Evolutionary conservation across 2,888 invertebrate species (phyloP), one percentile per base, ranked within the genome.

Genomic region (Callyntrura guangdongensis): DNA sequence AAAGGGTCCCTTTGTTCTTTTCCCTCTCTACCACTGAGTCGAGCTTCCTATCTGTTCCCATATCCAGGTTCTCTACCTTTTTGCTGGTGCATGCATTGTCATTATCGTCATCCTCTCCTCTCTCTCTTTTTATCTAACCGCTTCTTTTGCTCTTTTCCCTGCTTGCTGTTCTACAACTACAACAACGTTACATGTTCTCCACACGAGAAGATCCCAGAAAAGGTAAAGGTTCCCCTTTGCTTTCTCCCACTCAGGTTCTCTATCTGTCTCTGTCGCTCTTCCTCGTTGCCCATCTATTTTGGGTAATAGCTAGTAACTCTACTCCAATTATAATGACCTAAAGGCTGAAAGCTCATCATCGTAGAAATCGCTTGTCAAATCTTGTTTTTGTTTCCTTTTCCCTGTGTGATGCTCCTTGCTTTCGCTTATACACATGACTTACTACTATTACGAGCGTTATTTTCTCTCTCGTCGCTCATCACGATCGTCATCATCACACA

Each of bases 281-380:
- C n/a, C 59, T 74, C 12, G 9, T n/a, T 47, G 22, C n/a, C 49
- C 49, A 77, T 79, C 56, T 79, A 79, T 79, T 79, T 79, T 25
- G 17, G 56, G 56, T 59, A 79, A 79, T 79, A 59, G 59, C 56
- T 79, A 79, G 79, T 79, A 79, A 79, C 79, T 59, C 79, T 79
- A 59, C 56, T 79, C 59, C 79, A 79, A 79, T 79, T 79, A 79
- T 79, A 79, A 88, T 88, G 88, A 88, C 88, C 88, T 88, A 53
- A 79, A 81, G 87, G 87, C 79, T 81, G 27, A 53, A 85, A 86
- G 82, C 88, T 79, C 56, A 56, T 79, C 79, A 56, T 79, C 36
- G 64, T 88, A 59, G 53, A 81, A 88, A 81, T 88, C 82, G 88
- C 64, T 88, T 88, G 88, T 88, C 88, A 88, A 88, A 88, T 88